Conservation (phyloP, 2,797 vertebrate genomes). For the Bovichtus variegatus region DNA sequence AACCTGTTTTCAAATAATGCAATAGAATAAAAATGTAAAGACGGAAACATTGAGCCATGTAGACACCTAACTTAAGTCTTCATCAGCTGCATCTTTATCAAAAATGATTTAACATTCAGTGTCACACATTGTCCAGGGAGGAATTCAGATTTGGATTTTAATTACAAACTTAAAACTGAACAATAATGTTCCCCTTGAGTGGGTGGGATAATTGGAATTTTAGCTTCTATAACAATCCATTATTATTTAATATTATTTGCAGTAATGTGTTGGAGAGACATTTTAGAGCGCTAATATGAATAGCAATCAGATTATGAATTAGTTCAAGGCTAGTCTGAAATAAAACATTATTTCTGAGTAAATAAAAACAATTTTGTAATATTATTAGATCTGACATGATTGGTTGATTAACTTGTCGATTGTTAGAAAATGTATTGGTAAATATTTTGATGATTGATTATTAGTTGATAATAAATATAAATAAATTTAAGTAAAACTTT, state of each 20-base stretch:
- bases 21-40: neutral
- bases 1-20: slow-evolving; percentile 78
- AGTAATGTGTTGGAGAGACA: neutral
- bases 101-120: neutral
- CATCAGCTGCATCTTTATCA: neutral
- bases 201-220: neutral
- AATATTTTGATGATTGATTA: neutral
- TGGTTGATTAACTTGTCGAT: neutral
- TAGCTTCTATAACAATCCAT: neutral
- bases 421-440: neutral
- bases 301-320: neutral
- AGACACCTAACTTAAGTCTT: neutral
- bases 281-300: neutral
- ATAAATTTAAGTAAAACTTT: neutral
- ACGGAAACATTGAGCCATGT: neutral
- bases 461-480: neutral
- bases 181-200: neutral
- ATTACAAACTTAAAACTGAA: neutral
- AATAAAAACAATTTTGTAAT: neutral
- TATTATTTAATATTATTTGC: neutral
- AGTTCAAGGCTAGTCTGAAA: neutral
- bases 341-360: neutral
- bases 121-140: neutral
- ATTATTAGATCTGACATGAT: neutral
- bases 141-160: neutral